A percentile compares a stretch with the other conserved stretches of the same genome.
Conservation (phyloP, 92 coral and sea anemone genomes). For the Palythoa heliodiscus region DNA sequence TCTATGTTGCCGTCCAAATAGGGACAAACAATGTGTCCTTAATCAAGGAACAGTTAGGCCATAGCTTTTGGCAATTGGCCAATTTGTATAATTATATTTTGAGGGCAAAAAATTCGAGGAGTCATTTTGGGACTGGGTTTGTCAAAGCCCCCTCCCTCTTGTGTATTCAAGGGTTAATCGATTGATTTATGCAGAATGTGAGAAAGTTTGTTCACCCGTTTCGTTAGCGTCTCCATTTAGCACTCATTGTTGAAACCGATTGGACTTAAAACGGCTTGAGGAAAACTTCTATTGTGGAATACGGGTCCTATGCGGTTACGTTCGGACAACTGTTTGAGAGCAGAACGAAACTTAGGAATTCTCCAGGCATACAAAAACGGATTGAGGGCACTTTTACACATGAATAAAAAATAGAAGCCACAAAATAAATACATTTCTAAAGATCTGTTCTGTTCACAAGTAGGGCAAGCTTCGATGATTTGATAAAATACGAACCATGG, state of each 20-base stretch:
- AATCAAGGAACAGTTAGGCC: no score
- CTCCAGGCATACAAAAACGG: constrained; percentile 86
- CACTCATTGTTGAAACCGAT: not conserved
- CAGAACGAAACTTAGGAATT: constrained; percentile 64
- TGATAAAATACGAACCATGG: constrained; percentile 87
- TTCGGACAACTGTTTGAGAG: constrained; percentile 44
- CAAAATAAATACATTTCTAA: constrained; percentile 73
- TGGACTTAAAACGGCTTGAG: not conserved
- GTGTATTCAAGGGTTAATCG: no score
- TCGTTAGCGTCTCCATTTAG: not conserved
- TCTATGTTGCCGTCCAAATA: no score
- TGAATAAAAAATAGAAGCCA: constrained; percentile 66
- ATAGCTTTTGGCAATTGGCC: no score
- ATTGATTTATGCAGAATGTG: no score
- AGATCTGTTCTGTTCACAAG: constrained; percentile 65
- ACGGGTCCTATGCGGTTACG: constrained; percentile 14
- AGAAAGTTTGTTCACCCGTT: no score
- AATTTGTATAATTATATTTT: no score
- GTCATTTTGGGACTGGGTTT: no score
- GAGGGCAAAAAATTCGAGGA: no score
- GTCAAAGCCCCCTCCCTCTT: no score
- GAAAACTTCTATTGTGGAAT: constrained; percentile 15
- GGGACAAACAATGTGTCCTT: no score
- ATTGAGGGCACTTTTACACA: constrained; percentile 70
- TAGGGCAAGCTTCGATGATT: constrained; percentile 73